Conservation (phyloP, 2,888 invertebrate species). For the Prosopocoilus inquinatus region DNA sequence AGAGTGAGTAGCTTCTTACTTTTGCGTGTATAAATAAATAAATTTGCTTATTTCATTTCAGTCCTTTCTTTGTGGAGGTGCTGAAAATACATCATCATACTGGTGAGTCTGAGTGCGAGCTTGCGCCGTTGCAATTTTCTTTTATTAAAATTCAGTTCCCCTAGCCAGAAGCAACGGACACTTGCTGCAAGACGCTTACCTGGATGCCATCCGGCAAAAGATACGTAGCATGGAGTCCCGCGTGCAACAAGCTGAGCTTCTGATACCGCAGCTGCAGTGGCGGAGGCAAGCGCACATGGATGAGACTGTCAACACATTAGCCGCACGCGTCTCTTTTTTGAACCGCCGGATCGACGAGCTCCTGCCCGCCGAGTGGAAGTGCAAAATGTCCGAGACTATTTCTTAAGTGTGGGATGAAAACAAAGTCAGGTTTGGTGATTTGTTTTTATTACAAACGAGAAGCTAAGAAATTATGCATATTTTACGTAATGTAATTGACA, state of each 20-base stretch:
- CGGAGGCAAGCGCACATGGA: slow-evolving; percentile 51
- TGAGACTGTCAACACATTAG: slow-evolving; percentile 48
- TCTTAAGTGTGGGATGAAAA: slow-evolving; percentile 25
- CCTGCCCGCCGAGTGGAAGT: slow-evolving; percentile 50
- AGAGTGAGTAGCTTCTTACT: slow-evolving; percentile 30
- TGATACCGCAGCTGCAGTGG: slow-evolving; percentile 50
- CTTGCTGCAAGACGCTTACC: slow-evolving; percentile 50
- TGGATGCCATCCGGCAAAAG: slow-evolving; percentile 52
- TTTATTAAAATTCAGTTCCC: slow-evolving; percentile 9
- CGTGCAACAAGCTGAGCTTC: slow-evolving; percentile 47
- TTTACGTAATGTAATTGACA: too few relatives aligned
- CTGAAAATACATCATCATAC: slow-evolving; percentile 48
- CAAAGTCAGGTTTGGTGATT: too few relatives aligned
- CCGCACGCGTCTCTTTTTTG: slow-evolving; percentile 51
- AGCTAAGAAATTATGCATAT: too few relatives aligned
- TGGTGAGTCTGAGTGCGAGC: slow-evolving; percentile 48
- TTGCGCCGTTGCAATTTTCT: background rate
- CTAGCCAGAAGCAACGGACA: slow-evolving; percentile 29
- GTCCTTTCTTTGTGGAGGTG: slow-evolving; percentile 51
- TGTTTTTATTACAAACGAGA: too few relatives aligned
- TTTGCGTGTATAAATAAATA: slow-evolving; percentile 10
- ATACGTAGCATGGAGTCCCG: slow-evolving; percentile 50
- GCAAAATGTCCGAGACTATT: slow-evolving; percentile 42
- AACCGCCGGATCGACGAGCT: slow-evolving; percentile 53
- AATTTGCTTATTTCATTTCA: slow-evolving; percentile 30